A percentile compares a stretch with the other conserved stretches of the same genome.
These are phyloP conservation scores for Mormyrops boulengeri DNA, from an alignment of 2,797 vertebrate species.

Conservation along the genomic window DNA sequence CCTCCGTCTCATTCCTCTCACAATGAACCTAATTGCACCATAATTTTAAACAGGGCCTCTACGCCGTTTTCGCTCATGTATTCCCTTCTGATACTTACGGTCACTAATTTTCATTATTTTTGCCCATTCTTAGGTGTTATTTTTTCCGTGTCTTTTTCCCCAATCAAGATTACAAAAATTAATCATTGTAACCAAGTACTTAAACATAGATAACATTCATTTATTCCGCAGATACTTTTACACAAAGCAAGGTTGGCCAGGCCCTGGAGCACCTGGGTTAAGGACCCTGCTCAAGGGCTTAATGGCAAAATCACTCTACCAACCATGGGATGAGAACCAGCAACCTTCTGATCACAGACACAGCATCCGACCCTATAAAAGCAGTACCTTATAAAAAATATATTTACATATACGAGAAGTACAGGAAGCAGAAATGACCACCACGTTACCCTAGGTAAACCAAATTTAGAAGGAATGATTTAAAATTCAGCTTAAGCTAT, in stretches of 20 bases:
- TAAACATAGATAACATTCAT: neutral
- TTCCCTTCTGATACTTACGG: neutral
- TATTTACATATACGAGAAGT: neutral
- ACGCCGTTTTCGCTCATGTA: neutral
- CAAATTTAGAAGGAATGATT: conserved; percentile 2
- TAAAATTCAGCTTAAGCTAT: neutral
- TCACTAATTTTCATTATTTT: neutral
- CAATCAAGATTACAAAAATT: neutral
- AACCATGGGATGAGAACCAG: neutral
- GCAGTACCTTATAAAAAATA: neutral
- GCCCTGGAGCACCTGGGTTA: neutral
- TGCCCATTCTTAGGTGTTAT: neutral
- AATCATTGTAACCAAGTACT: neutral
- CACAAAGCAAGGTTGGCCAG: neutral
- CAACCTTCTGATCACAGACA: neutral
- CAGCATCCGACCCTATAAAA: neutral
- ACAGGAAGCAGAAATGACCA: neutral
- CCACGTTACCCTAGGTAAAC: neutral
- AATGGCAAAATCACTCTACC: neutral
- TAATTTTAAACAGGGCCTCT: neutral
- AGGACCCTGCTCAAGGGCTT: neutral
- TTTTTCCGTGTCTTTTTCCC: neutral
- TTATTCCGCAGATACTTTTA: neutral
- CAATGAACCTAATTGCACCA: neutral
- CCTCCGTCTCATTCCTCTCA: neutral